Evolutionary conservation across 1,140 invertebrate genomes (phyloP).

Genomic region (Platorchestia sp.): DNA sequence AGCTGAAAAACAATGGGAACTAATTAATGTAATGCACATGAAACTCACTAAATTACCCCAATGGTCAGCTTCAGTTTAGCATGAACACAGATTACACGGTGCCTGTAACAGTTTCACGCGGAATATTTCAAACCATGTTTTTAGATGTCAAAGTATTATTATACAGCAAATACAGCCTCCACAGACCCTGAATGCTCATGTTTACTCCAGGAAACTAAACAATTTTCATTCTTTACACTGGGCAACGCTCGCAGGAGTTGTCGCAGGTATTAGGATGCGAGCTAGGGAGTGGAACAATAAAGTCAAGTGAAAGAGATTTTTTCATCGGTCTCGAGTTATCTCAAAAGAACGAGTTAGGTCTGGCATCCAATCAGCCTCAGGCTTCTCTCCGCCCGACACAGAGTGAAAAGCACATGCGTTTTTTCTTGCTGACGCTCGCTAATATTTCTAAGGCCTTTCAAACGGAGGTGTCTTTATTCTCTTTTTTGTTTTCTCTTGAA

Average conservation of each 20-base stretch:
- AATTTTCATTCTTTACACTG: too few species aligned
- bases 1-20: too few species aligned
- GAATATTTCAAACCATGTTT: too few species aligned
- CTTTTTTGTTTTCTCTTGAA: neutral
- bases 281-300: neutral
- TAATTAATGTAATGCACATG: too few species aligned
- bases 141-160: too few species aligned
- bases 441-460: slow-evolving; percentile 31
- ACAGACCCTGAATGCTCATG: neutral
- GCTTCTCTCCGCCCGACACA: neutral
- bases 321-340: neutral
- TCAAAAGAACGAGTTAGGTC: neutral
- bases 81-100: too few species aligned
- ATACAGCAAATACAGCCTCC: neutral
- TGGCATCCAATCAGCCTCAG: neutral
- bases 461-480: neutral
- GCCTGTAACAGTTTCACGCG: too few species aligned
- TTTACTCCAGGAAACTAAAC: neutral
- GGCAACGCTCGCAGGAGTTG: neutral
- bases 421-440: neutral
- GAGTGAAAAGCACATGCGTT: neutral
- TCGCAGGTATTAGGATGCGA: neutral
- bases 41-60: too few species aligned
- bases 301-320: neutral
- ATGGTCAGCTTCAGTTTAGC: too few species aligned